Evolutionary conservation across 2,113 vertebrate genomes (phyloP).

Genomic region (Urocitellus parryii): DNA sequence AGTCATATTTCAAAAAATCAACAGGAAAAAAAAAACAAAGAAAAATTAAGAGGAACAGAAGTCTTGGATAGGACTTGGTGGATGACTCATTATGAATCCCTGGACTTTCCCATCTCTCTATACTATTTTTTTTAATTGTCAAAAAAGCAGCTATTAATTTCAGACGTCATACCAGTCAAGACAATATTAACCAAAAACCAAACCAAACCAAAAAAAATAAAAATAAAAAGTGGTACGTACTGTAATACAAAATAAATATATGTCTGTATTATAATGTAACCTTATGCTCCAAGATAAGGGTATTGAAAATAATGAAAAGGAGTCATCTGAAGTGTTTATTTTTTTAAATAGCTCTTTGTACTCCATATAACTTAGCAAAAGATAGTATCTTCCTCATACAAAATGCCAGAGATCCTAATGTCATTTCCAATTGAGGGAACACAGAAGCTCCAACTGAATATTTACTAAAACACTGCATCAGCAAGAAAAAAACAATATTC

Average conservation of each 20-base stretch:
- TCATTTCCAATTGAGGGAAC: neutral
- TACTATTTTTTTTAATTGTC: neutral
- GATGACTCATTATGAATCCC: neutral
- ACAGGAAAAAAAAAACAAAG: neutral
- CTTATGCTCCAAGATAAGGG: neutral
- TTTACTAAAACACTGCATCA: neutral
- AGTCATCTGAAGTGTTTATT: neutral
- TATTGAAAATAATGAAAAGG: neutral
- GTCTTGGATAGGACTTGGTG: neutral
- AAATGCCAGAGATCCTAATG: neutral
- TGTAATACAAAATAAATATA: neutral
- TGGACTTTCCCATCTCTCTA: neutral
- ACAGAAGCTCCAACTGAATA: neutral
- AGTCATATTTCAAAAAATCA: neutral
- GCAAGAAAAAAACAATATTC: neutral
- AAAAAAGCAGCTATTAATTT: conserved; percentile 9
- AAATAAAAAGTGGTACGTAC: neutral
- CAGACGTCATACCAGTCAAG: neutral
- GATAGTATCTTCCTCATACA: neutral
- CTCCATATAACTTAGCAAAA: neutral
- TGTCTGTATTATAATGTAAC: neutral
- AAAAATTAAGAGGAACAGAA: neutral
- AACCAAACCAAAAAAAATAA: neutral
- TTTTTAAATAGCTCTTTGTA: neutral
- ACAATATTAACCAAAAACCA: neutral